phyloP scores from a whole-genome alignment of 2,113 vertebrate genomes.

The Sceloporus undulatus region DNA sequence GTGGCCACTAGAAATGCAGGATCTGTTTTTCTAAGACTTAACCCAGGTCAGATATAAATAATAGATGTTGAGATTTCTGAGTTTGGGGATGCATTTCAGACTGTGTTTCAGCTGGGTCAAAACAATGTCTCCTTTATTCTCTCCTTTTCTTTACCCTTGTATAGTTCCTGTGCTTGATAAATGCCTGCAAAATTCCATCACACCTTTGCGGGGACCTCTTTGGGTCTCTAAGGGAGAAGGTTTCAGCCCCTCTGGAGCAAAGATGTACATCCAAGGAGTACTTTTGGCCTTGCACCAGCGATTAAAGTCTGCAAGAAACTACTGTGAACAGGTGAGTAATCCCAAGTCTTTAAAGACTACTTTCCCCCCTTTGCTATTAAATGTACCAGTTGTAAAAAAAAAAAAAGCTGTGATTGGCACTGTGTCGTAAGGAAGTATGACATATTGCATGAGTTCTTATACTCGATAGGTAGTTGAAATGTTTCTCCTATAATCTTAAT shows the following conservation, averaged over 20 bases:
- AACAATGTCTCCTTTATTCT: constrained; percentile 62
- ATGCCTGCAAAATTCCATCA: constrained; percentile 81
- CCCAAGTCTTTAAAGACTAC: constrained; percentile 67
- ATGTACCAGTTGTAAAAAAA: constrained; percentile 57
- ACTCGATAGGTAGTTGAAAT: constrained; percentile 65
- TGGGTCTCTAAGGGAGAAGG: constrained; percentile 79
- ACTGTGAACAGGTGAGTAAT: constrained; percentile 83
- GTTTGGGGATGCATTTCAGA: constrained; percentile 63
- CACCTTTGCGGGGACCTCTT: constrained; percentile 75
- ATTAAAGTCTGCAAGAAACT: constrained; percentile 76
- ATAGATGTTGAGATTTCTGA: constrained; percentile 78
- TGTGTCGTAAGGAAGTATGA: constrained; percentile 70
- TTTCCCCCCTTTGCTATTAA: constrained; percentile 63
- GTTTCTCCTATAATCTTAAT: constrained; percentile 69
- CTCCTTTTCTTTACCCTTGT: constrained; percentile 54
- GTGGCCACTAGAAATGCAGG: constrained; percentile 83
- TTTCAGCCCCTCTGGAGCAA: constrained; percentile 79
- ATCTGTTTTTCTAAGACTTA: constrained; percentile 79
- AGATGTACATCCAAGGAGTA: constrained; percentile 75
- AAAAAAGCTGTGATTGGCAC: constrained; percentile 56
- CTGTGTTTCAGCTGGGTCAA: constrained; percentile 72
- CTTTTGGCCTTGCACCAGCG: constrained; percentile 73
- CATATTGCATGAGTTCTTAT: constrained; percentile 66
- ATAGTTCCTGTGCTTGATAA: constrained; percentile 78
- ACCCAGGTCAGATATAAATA: constrained; percentile 83